A percentile compares a stretch with the other conserved stretches of the same genome.
Conservation (phyloP, 2,113 vertebrate genomes). For the Cyphomyrus plagiostoma region DNA sequence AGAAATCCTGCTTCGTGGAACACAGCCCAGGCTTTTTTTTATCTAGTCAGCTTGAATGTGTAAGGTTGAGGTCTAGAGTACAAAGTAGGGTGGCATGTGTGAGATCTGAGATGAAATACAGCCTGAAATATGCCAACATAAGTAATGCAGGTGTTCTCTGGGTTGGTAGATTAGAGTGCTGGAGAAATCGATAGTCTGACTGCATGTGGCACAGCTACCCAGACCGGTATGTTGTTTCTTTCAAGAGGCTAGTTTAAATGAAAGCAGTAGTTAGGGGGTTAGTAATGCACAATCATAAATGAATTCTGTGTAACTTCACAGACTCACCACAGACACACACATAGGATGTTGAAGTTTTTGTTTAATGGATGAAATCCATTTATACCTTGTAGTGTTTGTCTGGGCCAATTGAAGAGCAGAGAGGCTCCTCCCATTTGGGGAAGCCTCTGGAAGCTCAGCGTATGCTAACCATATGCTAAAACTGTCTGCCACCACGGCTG, state of each 20-base stretch:
- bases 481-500: slow-evolving; percentile 21
- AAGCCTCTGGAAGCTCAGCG: background rate
- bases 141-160: background rate
- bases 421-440: background rate
- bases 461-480: background rate
- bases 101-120: background rate
- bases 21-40: background rate
- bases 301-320: slow-evolving; percentile 40
- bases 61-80: background rate
- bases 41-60: background rate
- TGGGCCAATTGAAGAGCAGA: background rate
- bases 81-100: background rate
- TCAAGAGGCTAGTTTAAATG: slow-evolving; percentile 44
- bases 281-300: slow-evolving; percentile 62
- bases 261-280: slow-evolving; percentile 26
- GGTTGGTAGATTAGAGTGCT: background rate
- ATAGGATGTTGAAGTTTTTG: background rate
- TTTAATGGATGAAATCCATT: background rate
- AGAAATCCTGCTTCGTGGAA: background rate
- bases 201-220: slow-evolving; percentile 50
- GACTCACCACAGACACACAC: background rate
- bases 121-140: background rate
- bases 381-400: background rate
- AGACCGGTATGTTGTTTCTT: slow-evolving; percentile 50
- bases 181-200: background rate